Evolutionary conservation across 2,888 invertebrate genomes (phyloP), one percentile per base, ranked within the genome.

Genomic region (Steinernema scapterisci): DNA sequence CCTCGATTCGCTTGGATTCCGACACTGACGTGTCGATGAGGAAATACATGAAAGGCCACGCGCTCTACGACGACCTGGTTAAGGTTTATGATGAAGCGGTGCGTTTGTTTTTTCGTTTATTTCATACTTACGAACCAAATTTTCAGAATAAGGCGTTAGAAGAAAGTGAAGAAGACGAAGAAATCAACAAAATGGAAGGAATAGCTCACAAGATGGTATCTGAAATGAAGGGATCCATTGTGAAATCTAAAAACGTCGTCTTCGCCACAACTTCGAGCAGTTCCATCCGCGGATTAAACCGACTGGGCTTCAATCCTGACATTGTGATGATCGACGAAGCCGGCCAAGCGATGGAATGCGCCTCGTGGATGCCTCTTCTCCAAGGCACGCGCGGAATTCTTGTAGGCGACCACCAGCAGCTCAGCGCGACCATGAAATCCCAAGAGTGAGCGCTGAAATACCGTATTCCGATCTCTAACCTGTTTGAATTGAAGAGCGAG

Each of bases 321-420:
- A 45, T 82, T 19, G 75, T 77, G 6, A 71, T 81, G 27, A 51
- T 81, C 19, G 81, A 81, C 38, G 81, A 81, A 73, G 81, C 81
- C 2, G 82, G 78, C 1, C 81, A 81, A 48, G 71, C 75, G 6
- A 56, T 72, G 54, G 81, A 81, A 70, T 76, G 75, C 43, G 75
- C 54, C 45, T 72, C 76, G 16, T 81, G 81, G 81, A 31, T 73
- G 9, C 73, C 78, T 19, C 51, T 80, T 25, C 72, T 80, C 11
- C 79, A 77, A 16, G 63, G 63, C 5, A 25, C 63, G 7, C 46
- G 80, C 31, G 83, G 81, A 44, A 74, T 86, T 23, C 74, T 86
- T 5, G 85, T 83, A 2, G 86, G 86, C n/a, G 86, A 86, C 73
- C 83, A 80, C 13, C 75, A 79, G 31, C 86, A 86, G 56, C 75